A percentile compares a stretch with the other conserved stretches of the same genome.
Evolutionary conservation across 1,140 invertebrate species (phyloP).

Genomic region (Eriocheir sinensis): DNA sequence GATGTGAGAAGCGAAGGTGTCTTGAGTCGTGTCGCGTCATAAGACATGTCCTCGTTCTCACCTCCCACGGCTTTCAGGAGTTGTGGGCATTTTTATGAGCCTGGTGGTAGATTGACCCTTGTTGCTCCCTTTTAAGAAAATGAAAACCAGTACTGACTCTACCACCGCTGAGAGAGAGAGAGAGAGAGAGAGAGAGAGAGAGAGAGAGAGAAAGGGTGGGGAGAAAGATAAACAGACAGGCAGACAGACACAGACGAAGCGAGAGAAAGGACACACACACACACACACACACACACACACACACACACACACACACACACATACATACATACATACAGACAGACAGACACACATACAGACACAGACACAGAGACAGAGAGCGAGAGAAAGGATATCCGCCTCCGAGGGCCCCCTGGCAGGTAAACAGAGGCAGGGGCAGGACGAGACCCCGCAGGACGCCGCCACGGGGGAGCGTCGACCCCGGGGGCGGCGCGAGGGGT

Average conservation of each 20-base stretch:
- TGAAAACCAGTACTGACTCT: conserved; percentile 12
- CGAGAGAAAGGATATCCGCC: background rate
- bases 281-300: too few species aligned
- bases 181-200: background rate
- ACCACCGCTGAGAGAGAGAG: background rate
- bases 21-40: too few species aligned
- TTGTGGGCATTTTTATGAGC: too few species aligned
- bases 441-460: background rate
- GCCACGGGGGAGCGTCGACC: background rate
- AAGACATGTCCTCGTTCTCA: too few species aligned
- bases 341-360: background rate
- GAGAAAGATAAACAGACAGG: background rate
- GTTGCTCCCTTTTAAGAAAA: background rate
- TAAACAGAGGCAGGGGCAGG: background rate
- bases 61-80: too few species aligned
- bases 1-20: too few species aligned
- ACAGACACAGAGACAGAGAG: background rate
- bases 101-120: too few species aligned
- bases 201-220: background rate
- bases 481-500: background rate
- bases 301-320: background rate
- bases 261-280: conserved; percentile 4
- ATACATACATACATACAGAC: background rate
- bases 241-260: background rate
- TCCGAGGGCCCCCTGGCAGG: background rate